Evolutionary conservation across 2,888 invertebrate genomes (phyloP), one percentile per base, ranked within the genome.

Genomic region (Osmoderma eremita): DNA sequence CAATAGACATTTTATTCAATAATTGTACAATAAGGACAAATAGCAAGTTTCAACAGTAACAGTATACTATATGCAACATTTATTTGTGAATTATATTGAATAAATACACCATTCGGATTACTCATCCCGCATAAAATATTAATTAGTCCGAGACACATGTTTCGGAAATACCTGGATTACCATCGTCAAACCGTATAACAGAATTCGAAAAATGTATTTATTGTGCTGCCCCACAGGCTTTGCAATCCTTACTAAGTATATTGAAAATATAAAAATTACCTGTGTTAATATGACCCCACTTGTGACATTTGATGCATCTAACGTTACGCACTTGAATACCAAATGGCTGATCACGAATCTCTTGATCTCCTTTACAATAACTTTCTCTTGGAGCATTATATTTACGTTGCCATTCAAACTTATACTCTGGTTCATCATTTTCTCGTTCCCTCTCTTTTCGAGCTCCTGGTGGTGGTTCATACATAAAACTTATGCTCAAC

Each of bases 341-440:
- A 86, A 98, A 98, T 0, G 98, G 98, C 81, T 98, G 98, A 84
- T 99, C 99, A 67, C 95, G 87, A 76, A 99, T 98, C 81, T 96
- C 95, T 71, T 96, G 95, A 80, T 99, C 97, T 15, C 96, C 96
- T 82, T 98, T 98, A 77, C 98, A 97, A 81, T 97, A 98, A 76
- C 96, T 96, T 84, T 99, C 99, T 81, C 99, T 87, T 0, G 99
- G 99, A 3, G 99, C 99, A 85, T 98, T 98, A 78, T 96, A 99
- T 81, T 98, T 98, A 50, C 99, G 87, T 83, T 99, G 99, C 99
- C 99, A 99, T 80, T 99, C 99, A 84, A 99, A 99, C 83, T 98
- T 99, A 78, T 94, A 98, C 77, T 98, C 98, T 0, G 95, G 95
- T 79, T 97, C 97, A 79, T 95, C 93, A 75, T 95, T 94, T 80